These are phyloP conservation scores for Phallusia fumigata DNA, from an alignment of 23 tunicate species.

Conservation along the genomic window DNA sequence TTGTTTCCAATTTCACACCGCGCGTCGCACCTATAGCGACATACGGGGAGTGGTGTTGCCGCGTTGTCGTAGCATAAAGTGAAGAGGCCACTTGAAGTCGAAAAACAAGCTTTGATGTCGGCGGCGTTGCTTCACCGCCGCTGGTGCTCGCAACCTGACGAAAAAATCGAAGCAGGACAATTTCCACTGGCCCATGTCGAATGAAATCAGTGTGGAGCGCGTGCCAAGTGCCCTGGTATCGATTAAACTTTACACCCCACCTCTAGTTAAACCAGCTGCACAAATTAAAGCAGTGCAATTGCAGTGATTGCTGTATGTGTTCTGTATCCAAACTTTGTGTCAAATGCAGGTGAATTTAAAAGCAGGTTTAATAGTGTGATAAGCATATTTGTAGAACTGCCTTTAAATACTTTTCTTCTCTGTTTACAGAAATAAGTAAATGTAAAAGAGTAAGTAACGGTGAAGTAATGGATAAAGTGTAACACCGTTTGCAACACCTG, in stretches of 20 bases:
- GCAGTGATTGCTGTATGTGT: too few species aligned
- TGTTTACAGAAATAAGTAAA: background rate
- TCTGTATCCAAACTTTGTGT: too few species aligned
- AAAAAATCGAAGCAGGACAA: background rate
- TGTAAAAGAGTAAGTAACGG: background rate
- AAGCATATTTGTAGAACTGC: too few species aligned
- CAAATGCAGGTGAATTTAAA: too few species aligned
- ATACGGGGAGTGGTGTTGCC: slow-evolving; percentile 1
- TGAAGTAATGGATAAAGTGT: background rate
- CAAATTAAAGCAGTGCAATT: too few species aligned
- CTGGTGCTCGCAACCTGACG: background rate
- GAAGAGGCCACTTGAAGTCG: slow-evolving; percentile 5
- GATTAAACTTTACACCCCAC: background rate
- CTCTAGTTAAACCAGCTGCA: background rate
- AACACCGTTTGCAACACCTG: background rate
- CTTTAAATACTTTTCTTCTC: background rate
- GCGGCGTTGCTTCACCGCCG: background rate
- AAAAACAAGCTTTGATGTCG: slow-evolving; percentile 9
- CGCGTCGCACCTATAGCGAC: slow-evolving; percentile 2
- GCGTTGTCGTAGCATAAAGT: slow-evolving; percentile 6
- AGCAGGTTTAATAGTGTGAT: too few species aligned
- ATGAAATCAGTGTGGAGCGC: background rate
- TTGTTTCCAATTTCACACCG: background rate
- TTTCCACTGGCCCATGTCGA: background rate
- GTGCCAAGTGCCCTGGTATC: background rate